phyloP scores from a whole-genome alignment of 2,797 vertebrate genomes.

The Gobio occitaniae region DNA sequence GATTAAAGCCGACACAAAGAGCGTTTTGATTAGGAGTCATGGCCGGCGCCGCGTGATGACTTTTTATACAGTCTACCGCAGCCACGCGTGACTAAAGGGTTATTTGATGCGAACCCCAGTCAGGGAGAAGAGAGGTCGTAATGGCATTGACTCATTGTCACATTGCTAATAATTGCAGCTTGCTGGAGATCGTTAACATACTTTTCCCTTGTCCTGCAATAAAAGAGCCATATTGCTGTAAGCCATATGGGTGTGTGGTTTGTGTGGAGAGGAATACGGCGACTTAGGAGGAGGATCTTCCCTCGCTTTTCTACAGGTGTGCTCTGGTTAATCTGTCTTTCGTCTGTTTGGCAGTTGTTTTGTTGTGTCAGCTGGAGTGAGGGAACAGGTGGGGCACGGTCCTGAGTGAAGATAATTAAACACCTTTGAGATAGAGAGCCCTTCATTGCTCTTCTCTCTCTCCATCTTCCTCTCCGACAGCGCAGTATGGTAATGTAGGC shows the following conservation, averaged over 20 bases:
- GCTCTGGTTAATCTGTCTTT: constrained; percentile 74
- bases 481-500: constrained; percentile 46
- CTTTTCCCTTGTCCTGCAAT: constrained; percentile 23
- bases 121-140: constrained; percentile 31
- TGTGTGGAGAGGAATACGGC: neutral
- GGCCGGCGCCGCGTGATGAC: constrained; percentile 30
- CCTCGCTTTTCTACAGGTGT: constrained; percentile 45
- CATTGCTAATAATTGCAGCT: constrained; percentile 45
- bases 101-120: constrained; percentile 35
- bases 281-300: neutral
- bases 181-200: constrained; percentile 45
- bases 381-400: constrained; percentile 76
- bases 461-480: constrained; percentile 43
- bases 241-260: neutral
- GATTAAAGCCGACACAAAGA: constrained; percentile 59
- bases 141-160: constrained; percentile 47
- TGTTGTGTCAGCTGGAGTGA: constrained; percentile 68
- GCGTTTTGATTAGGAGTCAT: constrained; percentile 55
- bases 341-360: constrained; percentile 69
- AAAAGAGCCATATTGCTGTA: constrained; percentile 14
- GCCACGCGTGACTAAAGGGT: constrained; percentile 50
- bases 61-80: constrained; percentile 46
- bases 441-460: constrained; percentile 43
- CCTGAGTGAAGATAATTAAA: constrained; percentile 81
- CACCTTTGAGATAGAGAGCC: constrained; percentile 75